Percentiles rank a stretch among this genome's conserved stretches.
Evolutionary conservation across 2,113 vertebrate species (phyloP).

Genomic region (Rhinogobius similis): DNA sequence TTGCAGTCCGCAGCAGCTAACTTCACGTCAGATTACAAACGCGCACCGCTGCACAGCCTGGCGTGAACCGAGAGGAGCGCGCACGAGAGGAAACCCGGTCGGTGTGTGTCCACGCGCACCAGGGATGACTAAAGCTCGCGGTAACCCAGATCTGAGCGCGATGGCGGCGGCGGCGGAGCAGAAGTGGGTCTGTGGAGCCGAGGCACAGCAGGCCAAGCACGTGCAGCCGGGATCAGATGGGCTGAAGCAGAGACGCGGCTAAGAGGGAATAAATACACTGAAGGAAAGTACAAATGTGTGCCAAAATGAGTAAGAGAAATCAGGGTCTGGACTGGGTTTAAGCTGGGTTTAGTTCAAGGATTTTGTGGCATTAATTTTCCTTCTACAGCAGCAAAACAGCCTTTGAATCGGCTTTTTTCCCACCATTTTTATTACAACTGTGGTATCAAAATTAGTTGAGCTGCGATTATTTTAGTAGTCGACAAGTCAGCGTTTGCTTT

Average conservation of each 20-base stretch:
- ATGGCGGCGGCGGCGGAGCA: constrained; percentile 17
- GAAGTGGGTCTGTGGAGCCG: constrained; percentile 56
- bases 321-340: not conserved
- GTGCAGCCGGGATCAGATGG: constrained; percentile 42
- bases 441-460: no score
- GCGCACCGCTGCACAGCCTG: constrained; percentile 9
- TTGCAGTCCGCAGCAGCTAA: not conserved
- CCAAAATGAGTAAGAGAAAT: not conserved
- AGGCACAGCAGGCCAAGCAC: constrained; percentile 33
- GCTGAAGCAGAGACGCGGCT: not conserved
- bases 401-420: no score
- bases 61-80: constrained; percentile 19
- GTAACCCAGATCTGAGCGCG: constrained; percentile 59
- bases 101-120: not conserved
- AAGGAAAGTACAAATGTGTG: not conserved
- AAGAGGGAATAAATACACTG: not conserved
- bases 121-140: constrained; percentile 47
- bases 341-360: not conserved
- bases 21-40: constrained; percentile 30
- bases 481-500: no score
- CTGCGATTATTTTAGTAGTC: no score
- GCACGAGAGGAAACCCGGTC: not conserved
- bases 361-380: not conserved
- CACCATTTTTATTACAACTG: no score
- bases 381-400: no score